Conservation (phyloP, 2,888 invertebrate species). For the Lasius platythorax region DNA sequence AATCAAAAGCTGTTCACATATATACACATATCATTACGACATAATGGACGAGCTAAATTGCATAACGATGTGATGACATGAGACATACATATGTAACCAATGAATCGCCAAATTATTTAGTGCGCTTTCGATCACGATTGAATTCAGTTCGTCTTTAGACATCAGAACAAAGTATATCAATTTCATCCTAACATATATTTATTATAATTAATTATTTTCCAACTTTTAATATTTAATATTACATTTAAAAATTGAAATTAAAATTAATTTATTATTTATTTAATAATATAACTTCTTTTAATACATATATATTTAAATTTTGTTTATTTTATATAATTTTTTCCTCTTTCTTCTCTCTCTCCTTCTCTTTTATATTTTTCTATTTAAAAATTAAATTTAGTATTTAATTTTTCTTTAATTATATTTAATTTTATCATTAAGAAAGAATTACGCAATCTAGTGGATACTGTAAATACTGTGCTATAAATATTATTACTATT, state of each 20-base stretch:
- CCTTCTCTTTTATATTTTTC: neutral
- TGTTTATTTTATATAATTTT: neutral
- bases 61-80: slow-evolving; percentile 53
- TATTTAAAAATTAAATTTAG: neutral
- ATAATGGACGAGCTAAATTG: slow-evolving; percentile 53
- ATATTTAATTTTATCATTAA: neutral
- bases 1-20: slow-evolving; percentile 13
- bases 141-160: slow-evolving; percentile 36
- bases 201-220: neutral
- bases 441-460: neutral
- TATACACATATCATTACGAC: slow-evolving; percentile 21
- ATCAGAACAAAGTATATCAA: slow-evolving; percentile 51
- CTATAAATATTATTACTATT: neutral
- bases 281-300: neutral
- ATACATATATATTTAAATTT: neutral
- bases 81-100: slow-evolving; percentile 51
- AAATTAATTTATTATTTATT: neutral
- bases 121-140: slow-evolving; percentile 49
- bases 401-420: slow-evolving; percentile 6
- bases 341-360: neutral
- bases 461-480: neutral
- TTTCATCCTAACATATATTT: neutral
- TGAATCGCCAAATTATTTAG: slow-evolving; percentile 40
- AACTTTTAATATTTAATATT: slow-evolving; percentile 1
- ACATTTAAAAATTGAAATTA: slow-evolving; percentile 3